Percentiles rank a stretch among this genome's conserved stretches.
These are phyloP conservation scores for Macaria notata DNA, from an alignment of 2,888 invertebrate genomes.

Conservation along the genomic window DNA sequence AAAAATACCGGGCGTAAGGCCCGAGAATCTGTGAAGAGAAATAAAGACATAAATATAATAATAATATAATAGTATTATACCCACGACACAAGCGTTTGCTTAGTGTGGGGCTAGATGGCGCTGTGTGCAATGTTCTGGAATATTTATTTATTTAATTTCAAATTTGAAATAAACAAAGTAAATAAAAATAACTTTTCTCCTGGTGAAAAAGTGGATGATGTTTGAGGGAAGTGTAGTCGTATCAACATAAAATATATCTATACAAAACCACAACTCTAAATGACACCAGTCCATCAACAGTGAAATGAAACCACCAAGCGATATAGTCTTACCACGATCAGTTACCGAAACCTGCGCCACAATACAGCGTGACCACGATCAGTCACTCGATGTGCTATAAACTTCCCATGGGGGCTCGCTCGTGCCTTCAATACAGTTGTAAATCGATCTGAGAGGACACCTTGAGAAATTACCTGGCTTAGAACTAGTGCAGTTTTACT, in stretches of 20 bases:
- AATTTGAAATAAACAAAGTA: neutral
- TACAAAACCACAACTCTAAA: neutral
- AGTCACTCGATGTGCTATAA: neutral
- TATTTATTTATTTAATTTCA: neutral
- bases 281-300: conserved; percentile 4
- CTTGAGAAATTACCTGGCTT: neutral
- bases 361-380: conserved; percentile 19
- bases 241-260: no score
- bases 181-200: neutral
- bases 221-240: no score
- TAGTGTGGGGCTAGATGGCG: no score
- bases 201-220: neutral
- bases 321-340: conserved; percentile 16
- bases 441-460: conserved; percentile 31
- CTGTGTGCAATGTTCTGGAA: no score
- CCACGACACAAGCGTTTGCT: no score
- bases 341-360: neutral
- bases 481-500: no score
- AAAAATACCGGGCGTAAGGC: no score
- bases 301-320: conserved; percentile 14
- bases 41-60: no score
- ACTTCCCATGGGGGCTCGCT: conserved; percentile 10
- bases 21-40: no score
- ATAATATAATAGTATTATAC: no score
- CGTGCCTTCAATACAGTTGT: conserved; percentile 28